Conservation (phyloP, 2,797 vertebrate genomes). For the Thalassophryne amazonica region DNA sequence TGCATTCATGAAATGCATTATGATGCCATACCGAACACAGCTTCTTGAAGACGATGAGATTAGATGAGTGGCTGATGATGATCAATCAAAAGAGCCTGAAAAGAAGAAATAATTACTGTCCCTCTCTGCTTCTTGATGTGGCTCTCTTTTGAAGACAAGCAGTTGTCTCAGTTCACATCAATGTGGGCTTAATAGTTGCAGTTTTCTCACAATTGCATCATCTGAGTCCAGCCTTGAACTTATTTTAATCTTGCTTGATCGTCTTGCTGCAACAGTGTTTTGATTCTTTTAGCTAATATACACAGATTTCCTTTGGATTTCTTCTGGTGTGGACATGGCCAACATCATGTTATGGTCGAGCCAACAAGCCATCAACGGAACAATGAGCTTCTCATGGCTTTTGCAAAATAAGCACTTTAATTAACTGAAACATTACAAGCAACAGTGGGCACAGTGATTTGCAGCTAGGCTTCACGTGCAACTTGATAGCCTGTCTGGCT, state of each 20-base stretch:
- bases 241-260: conserved; percentile 1
- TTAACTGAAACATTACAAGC: too few relatives aligned
- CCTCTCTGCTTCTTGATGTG: conserved; percentile 12
- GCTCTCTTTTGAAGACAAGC: conserved; percentile 23
- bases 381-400: too few relatives aligned
- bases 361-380: too few relatives aligned
- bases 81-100: conserved; percentile 37
- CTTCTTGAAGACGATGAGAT: conserved; percentile 1
- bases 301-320: neutral
- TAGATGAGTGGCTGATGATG: conserved; percentile 3
- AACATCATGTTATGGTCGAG: too few relatives aligned
- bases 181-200: conserved; percentile 22
- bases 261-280: neutral
- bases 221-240: too few relatives aligned
- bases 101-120: conserved; percentile 18
- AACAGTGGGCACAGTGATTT: too few relatives aligned
- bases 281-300: neutral
- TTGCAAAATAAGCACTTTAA: too few relatives aligned
- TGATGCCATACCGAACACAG: neutral
- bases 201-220: conserved; percentile 15
- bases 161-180: neutral
- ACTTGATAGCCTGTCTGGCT: too few relatives aligned
- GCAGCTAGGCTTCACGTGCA: too few relatives aligned
- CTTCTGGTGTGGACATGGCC: neutral
- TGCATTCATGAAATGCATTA: too few relatives aligned